Percentiles rank a stretch among this genome's conserved stretches.
Evolutionary conservation across 2,113 vertebrate genomes (phyloP).

Genomic region (Thalassoma bifasciatum): DNA sequence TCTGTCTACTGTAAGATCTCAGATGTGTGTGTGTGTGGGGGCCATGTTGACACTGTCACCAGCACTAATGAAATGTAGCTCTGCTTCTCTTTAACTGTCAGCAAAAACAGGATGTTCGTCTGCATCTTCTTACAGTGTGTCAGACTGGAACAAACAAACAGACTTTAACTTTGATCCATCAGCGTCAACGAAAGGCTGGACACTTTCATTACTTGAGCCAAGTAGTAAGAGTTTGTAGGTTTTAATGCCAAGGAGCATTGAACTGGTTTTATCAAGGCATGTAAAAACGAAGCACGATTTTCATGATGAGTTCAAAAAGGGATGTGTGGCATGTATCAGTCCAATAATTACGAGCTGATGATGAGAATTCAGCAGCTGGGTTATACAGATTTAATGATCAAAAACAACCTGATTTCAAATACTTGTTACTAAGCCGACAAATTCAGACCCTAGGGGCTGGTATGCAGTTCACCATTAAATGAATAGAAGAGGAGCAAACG

Average conservation of each 20-base stretch:
- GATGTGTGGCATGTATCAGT: no score
- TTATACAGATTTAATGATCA: no score
- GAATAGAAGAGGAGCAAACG: no score
- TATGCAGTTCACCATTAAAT: no score
- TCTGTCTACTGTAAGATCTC: slow-evolving; percentile 37
- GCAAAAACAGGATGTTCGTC: slow-evolving; percentile 9
- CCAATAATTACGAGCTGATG: no score
- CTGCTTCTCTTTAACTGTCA: slow-evolving; percentile 40
- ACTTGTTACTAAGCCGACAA: no score
- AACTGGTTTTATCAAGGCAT: no score
- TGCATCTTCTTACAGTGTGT: background rate
- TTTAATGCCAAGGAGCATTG: background rate
- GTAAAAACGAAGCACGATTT: no score
- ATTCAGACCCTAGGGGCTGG: no score
- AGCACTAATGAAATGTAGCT: slow-evolving; percentile 21
- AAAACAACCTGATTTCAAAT: no score
- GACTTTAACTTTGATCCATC: background rate
- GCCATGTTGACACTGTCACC: slow-evolving; percentile 14
- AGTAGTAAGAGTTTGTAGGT: background rate
- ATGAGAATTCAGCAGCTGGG: no score
- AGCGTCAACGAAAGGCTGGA: background rate
- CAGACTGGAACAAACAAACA: slow-evolving; percentile 8
- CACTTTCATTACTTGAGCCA: background rate
- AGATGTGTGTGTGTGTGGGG: background rate
- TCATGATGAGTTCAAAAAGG: no score